Evolutionary conservation across 2,113 vertebrate species (phyloP).

Genomic region (Eulemur macaco): DNA sequence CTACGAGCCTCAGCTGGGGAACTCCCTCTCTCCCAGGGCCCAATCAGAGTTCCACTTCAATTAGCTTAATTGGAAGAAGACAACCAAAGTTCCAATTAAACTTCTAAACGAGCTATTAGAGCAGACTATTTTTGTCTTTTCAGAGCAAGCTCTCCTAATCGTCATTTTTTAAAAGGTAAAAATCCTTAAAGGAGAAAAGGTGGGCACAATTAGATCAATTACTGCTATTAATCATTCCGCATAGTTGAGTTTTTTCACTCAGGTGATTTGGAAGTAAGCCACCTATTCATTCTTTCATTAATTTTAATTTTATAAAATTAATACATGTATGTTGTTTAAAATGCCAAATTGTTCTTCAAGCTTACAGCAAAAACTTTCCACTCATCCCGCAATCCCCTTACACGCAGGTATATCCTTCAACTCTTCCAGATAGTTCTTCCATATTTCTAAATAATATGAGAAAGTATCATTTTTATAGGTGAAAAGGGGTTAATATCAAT

Average conservation of each 20-base stretch:
- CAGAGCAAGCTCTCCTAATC: conserved; percentile 54
- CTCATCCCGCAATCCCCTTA: neutral
- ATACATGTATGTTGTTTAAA: neutral
- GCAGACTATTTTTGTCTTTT: conserved; percentile 68
- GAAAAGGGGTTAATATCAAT: neutral
- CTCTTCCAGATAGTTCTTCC: neutral
- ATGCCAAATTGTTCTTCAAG: conserved; percentile 7
- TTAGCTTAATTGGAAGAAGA: conserved; percentile 85
- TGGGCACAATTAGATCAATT: conserved; percentile 33
- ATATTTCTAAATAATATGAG: neutral
- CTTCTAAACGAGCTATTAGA: conserved; percentile 78
- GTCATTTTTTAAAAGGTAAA: conserved; percentile 59
- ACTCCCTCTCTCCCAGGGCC: conserved; percentile 70
- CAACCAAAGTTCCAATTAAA: conserved; percentile 83
- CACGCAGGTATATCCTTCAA: neutral
- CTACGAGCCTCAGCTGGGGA: conserved; percentile 71
- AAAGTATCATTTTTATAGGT: neutral
- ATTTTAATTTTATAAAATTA: conserved; percentile 37
- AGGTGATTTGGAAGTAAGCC: conserved; percentile 31
- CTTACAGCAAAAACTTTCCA: neutral
- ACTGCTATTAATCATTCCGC: neutral
- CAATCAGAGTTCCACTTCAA: conserved; percentile 81
- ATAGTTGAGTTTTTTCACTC: neutral
- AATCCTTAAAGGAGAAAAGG: conserved; percentile 35
- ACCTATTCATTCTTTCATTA: conserved; percentile 25